phyloP scores from a whole-genome alignment of 2,797 vertebrate species.

The Sebastes matsubarae region DNA sequence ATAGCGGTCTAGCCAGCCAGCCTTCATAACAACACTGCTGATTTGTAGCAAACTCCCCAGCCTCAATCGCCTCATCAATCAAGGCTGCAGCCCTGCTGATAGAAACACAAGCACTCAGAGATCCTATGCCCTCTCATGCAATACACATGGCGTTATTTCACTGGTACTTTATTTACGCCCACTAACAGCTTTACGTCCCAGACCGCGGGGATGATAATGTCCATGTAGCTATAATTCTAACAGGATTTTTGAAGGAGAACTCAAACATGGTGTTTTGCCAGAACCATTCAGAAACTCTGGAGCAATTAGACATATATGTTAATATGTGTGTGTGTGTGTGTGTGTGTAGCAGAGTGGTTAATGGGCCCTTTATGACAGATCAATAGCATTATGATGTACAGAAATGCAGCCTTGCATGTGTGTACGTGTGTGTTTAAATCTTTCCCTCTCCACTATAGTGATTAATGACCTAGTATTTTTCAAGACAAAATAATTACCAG shows the following conservation, averaged over 20 bases:
- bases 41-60: slow-evolving; percentile 73
- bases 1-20: slow-evolving; percentile 36
- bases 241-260: slow-evolving; percentile 62
- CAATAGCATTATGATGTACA: slow-evolving; percentile 51
- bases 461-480: slow-evolving; percentile 25
- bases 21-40: slow-evolving; percentile 68
- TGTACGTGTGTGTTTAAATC: neutral
- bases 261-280: slow-evolving; percentile 37
- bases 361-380: slow-evolving; percentile 49
- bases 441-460: neutral
- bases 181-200: slow-evolving; percentile 68
- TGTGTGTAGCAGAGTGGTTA: slow-evolving; percentile 28
- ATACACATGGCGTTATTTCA: slow-evolving; percentile 69
- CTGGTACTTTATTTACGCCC: slow-evolving; percentile 70
- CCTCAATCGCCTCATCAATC: slow-evolving; percentile 79
- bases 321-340: neutral
- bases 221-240: slow-evolving; percentile 67
- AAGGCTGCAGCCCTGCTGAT: slow-evolving; percentile 72
- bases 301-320: slow-evolving; percentile 30
- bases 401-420: slow-evolving; percentile 11
- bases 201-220: slow-evolving; percentile 71
- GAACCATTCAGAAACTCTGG: slow-evolving; percentile 33
- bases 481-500: slow-evolving; percentile 34
- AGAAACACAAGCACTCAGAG: slow-evolving; percentile 74
- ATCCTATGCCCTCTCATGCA: slow-evolving; percentile 64